Evolutionary conservation across 1,140 invertebrate genomes (phyloP).

Genomic region (Drosophila yakuba): DNA sequence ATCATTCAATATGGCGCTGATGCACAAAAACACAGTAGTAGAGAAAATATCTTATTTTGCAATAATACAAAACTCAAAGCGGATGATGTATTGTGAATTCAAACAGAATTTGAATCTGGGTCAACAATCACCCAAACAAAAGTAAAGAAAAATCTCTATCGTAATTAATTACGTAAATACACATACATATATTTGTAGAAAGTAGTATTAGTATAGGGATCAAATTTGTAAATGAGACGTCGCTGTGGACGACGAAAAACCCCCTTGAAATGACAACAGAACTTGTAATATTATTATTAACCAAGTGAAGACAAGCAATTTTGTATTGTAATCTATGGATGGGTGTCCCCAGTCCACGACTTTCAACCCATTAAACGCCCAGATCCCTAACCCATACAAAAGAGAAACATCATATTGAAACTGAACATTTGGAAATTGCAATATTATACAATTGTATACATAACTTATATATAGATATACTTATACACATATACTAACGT

Average conservation of each 20-base stretch:
- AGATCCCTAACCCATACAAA: slow-evolving; percentile 27
- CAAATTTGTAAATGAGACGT: slow-evolving; percentile 63
- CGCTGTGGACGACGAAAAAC: slow-evolving; percentile 56
- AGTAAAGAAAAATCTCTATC: slow-evolving; percentile 54
- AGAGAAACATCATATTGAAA: slow-evolving; percentile 49
- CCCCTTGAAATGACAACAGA: slow-evolving; percentile 79
- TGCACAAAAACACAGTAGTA: slow-evolving; percentile 44
- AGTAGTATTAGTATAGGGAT: slow-evolving; percentile 44
- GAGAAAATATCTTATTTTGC: slow-evolving; percentile 19
- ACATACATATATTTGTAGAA: slow-evolving; percentile 42
- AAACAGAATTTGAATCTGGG: slow-evolving; percentile 39
- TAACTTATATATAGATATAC: slow-evolving; percentile 59
- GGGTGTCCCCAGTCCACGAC: slow-evolving; percentile 11
- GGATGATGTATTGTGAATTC: slow-evolving; percentile 43
- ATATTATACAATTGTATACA: slow-evolving; percentile 82
- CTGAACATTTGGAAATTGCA: slow-evolving; percentile 75
- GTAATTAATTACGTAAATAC: slow-evolving; percentile 8
- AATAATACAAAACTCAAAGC: slow-evolving; percentile 14
- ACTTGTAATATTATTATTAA: slow-evolving; percentile 75
- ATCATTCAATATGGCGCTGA: slow-evolving; percentile 24
- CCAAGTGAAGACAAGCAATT: slow-evolving; percentile 78
- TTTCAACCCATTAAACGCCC: slow-evolving; percentile 7
- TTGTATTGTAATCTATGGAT: slow-evolving; percentile 61
- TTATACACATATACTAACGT: slow-evolving; percentile 51
- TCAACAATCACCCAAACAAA: slow-evolving; percentile 29